phyloP scores from a whole-genome alignment of 2,888 invertebrate species.

The Pomacea canaliculata region DNA sequence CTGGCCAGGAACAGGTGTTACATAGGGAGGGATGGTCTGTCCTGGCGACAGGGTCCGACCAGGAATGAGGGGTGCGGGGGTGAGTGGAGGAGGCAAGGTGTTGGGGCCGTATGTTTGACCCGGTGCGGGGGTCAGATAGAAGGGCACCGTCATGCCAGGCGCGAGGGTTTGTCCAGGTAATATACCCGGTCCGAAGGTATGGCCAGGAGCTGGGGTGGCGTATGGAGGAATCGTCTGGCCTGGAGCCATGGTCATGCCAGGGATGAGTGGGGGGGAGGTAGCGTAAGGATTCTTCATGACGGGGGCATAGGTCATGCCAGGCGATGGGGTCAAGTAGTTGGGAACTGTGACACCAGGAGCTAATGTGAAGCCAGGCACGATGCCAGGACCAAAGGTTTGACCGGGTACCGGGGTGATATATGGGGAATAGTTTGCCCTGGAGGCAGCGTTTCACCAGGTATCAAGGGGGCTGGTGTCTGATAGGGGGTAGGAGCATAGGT shows the following conservation, averaged over 20 bases:
- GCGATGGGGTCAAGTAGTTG: conserved; percentile 36
- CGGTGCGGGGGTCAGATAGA: conserved; percentile 37
- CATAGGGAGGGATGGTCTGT: conserved; percentile 32
- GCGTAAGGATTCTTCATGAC: conserved; percentile 20
- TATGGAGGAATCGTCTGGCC: conserved; percentile 38
- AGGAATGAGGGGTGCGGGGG: conserved; percentile 25
- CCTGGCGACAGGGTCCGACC: conserved; percentile 29
- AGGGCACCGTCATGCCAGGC: conserved; percentile 37
- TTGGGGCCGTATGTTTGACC: conserved; percentile 41
- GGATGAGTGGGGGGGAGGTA: conserved; percentile 10
- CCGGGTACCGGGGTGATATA: conserved; percentile 30
- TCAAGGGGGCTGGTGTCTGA: conserved; percentile 19
- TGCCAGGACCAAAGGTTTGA: conserved; percentile 36
- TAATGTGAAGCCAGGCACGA: conserved; percentile 25
- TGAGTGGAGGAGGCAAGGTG: conserved; percentile 28
- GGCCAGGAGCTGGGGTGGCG: conserved; percentile 40
- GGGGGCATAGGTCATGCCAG: conserved; percentile 38
- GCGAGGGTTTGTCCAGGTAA: conserved; percentile 41
- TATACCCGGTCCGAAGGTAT: conserved; percentile 41
- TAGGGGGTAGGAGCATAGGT: conserved; percentile 38
- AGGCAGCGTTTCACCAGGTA: conserved; percentile 28
- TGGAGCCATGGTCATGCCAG: conserved; percentile 28
- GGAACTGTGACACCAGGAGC: conserved; percentile 14
- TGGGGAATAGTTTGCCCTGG: conserved; percentile 21
- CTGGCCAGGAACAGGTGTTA: conserved; percentile 40